phyloP scores from a whole-genome alignment of 1,140 invertebrate species.

The Habropoda laboriosa region DNA sequence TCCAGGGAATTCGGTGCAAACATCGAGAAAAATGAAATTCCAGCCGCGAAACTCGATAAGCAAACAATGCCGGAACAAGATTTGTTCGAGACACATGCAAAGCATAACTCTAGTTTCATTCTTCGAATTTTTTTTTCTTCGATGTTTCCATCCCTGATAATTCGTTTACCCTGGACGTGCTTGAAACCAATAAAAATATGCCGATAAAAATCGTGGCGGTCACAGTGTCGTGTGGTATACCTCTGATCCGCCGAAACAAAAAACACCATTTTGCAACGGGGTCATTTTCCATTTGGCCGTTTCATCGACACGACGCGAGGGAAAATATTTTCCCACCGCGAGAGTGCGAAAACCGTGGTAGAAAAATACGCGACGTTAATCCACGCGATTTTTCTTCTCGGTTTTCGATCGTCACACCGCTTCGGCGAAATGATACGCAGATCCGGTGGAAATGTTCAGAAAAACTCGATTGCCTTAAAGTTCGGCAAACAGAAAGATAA shows the following conservation, averaged over 20 bases:
- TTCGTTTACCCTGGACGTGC: background rate
- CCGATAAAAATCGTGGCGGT: background rate
- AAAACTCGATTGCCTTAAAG: conserved; percentile 24
- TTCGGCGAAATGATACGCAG: background rate
- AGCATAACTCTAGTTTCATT: background rate
- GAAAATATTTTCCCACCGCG: background rate
- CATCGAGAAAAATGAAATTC: conserved; percentile 1
- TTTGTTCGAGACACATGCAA: background rate
- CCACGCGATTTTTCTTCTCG: background rate
- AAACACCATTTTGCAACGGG: background rate
- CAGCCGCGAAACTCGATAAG: background rate
- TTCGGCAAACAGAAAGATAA: background rate
- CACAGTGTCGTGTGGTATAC: background rate
- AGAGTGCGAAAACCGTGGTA: background rate
- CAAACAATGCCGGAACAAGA: background rate
- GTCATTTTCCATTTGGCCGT: background rate
- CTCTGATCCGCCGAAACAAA: background rate
- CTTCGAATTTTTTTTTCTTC: background rate
- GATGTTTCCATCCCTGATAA: no score
- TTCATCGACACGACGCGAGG: background rate
- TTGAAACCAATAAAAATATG: background rate
- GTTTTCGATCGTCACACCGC: background rate
- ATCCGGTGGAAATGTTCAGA: background rate
- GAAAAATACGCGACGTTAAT: conserved; percentile 10
- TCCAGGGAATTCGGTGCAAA: background rate